Base-by-base conservation (phyloP, 2,888 invertebrate species). In the Lithophane ornitopus region DNA sequence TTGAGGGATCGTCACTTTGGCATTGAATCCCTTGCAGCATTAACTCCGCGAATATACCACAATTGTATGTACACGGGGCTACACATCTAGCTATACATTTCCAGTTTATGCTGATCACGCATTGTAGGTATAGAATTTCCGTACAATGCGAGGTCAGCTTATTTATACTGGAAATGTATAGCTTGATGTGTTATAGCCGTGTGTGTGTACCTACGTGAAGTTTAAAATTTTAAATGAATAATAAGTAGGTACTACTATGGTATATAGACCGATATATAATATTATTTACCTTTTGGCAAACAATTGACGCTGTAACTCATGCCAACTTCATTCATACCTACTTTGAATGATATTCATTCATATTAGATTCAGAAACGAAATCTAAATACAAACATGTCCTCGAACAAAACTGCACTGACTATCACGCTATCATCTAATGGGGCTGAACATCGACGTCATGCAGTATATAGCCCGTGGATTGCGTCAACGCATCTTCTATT, bases 391-490 rank as follows among this genome's bases (percentile, higher is more conserved):
- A 34, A 46, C 12, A 26, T 19, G 26, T 68, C 56, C 68, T 62
- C 67, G 63, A 61, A 26, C 34, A 73, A 52, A 63, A 67, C 54
- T 79, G 34, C 54, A 67, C 44, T 39, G 46, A 41, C n/a, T 69
- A 66, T 69, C 71, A 75, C 65, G 58, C 70, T 59, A 74, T 59
- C 52, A 70, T 74, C 72, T 67, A 76, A 84, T 74, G 65, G 68
- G 56, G 65, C 59, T 63, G 34, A 76, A 63, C 56, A 71, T 70
- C 11, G 52, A 79, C 75, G 74, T 84, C 84, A 84, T 62, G 8
- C 12, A 59, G 61, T 71, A 78, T 76, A 82, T 80, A 63, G 74
- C 39, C 73, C 74, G 34, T 34, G 71, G 49, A 72, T 63, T 78
- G 74, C 79, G 72, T 86, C 79, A 84, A 41, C 11, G 39, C 22